These are phyloP conservation scores for Passer domesticus DNA, from an alignment of 2,113 vertebrate genomes.

Conservation along the genomic window DNA sequence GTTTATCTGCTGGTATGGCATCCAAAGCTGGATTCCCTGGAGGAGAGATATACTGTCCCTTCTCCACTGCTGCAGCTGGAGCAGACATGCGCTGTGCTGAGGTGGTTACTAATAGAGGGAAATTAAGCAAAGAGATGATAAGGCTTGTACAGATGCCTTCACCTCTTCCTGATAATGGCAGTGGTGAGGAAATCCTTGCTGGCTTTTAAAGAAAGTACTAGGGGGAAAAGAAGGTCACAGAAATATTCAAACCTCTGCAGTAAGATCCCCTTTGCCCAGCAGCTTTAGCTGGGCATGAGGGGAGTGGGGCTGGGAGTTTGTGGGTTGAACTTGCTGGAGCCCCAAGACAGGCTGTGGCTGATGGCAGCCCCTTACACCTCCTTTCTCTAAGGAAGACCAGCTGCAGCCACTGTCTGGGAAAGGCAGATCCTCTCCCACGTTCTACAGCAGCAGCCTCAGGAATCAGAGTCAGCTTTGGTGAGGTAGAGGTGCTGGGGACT, in stretches of 20 bases:
- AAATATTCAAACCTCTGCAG: neutral
- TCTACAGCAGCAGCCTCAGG: neutral
- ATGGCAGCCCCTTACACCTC: neutral
- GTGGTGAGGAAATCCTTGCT: neutral
- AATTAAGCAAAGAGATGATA: neutral
- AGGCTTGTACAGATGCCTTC: neutral
- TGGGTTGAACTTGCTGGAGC: neutral
- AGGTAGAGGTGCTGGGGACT: neutral
- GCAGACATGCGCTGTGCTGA: neutral
- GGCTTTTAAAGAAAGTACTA: neutral
- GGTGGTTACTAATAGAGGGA: neutral
- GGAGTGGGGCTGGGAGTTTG: neutral
- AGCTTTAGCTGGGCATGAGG: neutral
- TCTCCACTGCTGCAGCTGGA: neutral
- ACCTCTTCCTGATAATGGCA: neutral
- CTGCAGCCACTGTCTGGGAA: neutral
- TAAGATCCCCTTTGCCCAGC: neutral
- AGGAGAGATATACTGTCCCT: neutral
- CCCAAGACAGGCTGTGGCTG: neutral
- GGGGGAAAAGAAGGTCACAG: neutral
- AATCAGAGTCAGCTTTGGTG: neutral
- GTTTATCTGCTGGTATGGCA: neutral
- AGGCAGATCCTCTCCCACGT: neutral
- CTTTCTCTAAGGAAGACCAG: neutral
- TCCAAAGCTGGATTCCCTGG: neutral